Evolutionary conservation across 1,140 invertebrate genomes (phyloP), one percentile per base, ranked within the genome.

Genomic region (Temnothorax nylanderi): DNA sequence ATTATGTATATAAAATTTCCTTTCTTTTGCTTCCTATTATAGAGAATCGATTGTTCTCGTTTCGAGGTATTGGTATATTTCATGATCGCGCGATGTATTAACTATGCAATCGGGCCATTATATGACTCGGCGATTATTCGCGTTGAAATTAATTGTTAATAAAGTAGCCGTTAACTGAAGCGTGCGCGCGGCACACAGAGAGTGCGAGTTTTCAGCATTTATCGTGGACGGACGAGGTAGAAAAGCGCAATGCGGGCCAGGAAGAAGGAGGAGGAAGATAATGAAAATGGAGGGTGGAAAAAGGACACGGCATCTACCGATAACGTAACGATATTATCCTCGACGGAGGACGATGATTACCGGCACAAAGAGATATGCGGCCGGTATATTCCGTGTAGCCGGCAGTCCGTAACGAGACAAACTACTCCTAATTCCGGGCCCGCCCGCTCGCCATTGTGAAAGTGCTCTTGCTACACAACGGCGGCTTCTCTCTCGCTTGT

Each of bases 401-500:
- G 80, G 54, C 58, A 69, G 54, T 56, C 84, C 87, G 78, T 91
- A 91, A 91, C 89, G 90, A 91, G 88, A 91, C 90, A 91, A 91
- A 91, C 89, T 91, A 86, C 58, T 89, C 77, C 88, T 89, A 91
- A 91, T 91, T 91, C 76, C 85, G 62, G 56, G 32, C 71, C 34
- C 34, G 64, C 3, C 13, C 49, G 64, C 3, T 7, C 49, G 78
- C 80, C 87, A 72, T 80, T 85, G 89, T 60, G 89, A 87, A 76
- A 91, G 80, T 77, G 77, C 62, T 87, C 44, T 60, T 62, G 78
- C 72, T 76, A 54, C 80, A 62, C 80, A 62, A 75, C 56, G 64
- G 51, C 67, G 86, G 75, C n/a, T 60, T 18, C 62, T 75, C 62
- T 75, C 77, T 51, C 51, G 62, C 85, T 84, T 91, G 80, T 86